phyloP scores from a whole-genome alignment of 2,797 vertebrate genomes.

The Sciurus carolinensis region DNA sequence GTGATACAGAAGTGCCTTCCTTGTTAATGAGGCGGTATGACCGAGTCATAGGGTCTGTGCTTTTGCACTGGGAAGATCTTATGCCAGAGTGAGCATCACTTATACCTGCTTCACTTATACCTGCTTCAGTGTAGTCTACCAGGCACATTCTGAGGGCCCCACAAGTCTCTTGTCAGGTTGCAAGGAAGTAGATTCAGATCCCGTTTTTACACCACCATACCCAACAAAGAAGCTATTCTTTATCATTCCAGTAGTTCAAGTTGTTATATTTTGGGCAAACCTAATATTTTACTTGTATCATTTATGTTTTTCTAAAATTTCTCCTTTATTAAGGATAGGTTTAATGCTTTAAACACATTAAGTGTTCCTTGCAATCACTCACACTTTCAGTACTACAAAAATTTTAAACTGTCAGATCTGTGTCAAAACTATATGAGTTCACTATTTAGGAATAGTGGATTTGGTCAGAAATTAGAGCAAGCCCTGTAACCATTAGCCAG shows the following conservation, averaged over 20 bases:
- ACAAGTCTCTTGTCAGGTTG: neutral
- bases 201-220: neutral
- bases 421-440: neutral
- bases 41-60: neutral
- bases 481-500: neutral
- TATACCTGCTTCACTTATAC: neutral
- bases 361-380: neutral
- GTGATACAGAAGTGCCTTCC: neutral
- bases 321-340: neutral
- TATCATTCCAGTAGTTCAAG: neutral
- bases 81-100: neutral
- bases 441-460: neutral
- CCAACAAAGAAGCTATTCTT: neutral
- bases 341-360: neutral
- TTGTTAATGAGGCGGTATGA: neutral
- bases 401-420: neutral
- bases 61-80: neutral
- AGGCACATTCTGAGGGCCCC: neutral
- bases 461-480: neutral
- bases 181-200: neutral
- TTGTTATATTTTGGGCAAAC: neutral
- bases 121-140: too few species aligned
- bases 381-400: neutral
- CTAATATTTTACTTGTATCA: neutral
- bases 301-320: neutral